Conservation (phyloP, 1,140 invertebrate genomes). For the Leptinotarsa defecta region DNA sequence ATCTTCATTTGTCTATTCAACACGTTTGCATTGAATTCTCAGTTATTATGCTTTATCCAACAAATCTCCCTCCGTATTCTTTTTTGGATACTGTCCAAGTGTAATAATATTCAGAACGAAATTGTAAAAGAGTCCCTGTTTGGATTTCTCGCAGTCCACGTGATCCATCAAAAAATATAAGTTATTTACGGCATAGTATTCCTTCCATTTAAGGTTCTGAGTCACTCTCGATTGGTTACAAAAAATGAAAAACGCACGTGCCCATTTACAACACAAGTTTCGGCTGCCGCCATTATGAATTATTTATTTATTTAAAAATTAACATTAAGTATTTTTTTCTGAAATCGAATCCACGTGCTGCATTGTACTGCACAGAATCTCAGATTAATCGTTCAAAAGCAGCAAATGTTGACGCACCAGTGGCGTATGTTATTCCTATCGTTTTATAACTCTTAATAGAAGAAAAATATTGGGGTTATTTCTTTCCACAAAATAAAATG, state of each 20-base stretch:
- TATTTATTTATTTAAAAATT: constrained; percentile 20
- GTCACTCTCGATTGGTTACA: constrained; percentile 9
- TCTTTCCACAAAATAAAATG: too few relatives aligned
- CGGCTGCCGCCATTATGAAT: constrained; percentile 10
- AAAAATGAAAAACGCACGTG: constrained; percentile 18
- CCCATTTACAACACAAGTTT: constrained; percentile 15
- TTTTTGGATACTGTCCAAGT: too few relatives aligned
- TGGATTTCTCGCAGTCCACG: not conserved
- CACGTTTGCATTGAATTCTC: too few relatives aligned
- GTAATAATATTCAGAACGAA: too few relatives aligned
- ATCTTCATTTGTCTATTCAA: too few relatives aligned
- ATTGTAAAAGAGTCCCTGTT: too few relatives aligned
- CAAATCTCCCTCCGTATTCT: too few relatives aligned
- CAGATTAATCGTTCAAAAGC: not conserved
- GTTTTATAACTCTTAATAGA: too few relatives aligned
- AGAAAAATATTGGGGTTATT: too few relatives aligned
- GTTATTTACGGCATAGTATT: constrained; percentile 15
- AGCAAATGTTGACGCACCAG: not conserved
- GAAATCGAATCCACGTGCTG: not conserved
- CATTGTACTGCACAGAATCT: constrained; percentile 9
- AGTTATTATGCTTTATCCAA: too few relatives aligned
- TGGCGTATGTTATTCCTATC: not conserved
- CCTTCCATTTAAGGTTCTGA: constrained; percentile 1
- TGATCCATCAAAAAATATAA: not conserved
- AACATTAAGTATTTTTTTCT: constrained; percentile 4